Evolutionary conservation across 2,888 invertebrate genomes (phyloP).

Genomic region (Holacanthella duospinosa): DNA sequence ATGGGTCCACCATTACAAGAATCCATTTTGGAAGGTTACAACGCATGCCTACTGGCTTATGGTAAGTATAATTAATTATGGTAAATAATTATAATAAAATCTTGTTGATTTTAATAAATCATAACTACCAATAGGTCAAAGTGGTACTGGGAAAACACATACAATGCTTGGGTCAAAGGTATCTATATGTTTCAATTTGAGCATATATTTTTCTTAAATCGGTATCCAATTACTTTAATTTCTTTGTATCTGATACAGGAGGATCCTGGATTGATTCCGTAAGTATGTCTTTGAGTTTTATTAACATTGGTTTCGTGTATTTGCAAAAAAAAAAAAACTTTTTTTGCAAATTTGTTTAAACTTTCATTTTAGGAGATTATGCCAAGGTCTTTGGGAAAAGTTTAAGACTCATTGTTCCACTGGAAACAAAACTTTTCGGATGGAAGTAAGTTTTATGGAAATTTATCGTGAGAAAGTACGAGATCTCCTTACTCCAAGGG

Average conservation of each 20-base stretch:
- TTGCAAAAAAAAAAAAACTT: no score
- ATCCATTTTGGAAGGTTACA: slow-evolving; percentile 52
- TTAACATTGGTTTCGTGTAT: no score
- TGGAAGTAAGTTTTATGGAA: slow-evolving; percentile 45
- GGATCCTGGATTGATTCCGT: slow-evolving; percentile 8
- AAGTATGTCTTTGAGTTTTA: not conserved
- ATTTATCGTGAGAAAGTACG: slow-evolving; percentile 57
- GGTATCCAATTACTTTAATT: not conserved
- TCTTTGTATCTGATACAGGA: slow-evolving; percentile 6
- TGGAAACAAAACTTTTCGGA: slow-evolving; percentile 21
- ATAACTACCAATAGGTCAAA: slow-evolving; percentile 19
- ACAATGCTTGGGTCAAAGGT: slow-evolving; percentile 45
- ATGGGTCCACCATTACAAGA: slow-evolving; percentile 56
- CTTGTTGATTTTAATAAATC: not conserved
- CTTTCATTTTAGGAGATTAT: slow-evolving; percentile 39
- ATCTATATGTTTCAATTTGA: no score
- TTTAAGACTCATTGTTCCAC: slow-evolving; percentile 18
- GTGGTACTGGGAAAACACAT: slow-evolving; percentile 45
- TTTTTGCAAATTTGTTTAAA: slow-evolving; percentile 8
- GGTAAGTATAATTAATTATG: slow-evolving; percentile 43
- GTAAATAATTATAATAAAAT: not conserved
- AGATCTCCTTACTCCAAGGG: slow-evolving; percentile 50
- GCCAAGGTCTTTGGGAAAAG: slow-evolving; percentile 41
- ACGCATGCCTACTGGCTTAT: slow-evolving; percentile 46
- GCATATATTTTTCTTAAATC: not conserved